A percentile compares a stretch with the other conserved stretches of the same genome.
Evolutionary conservation across 2,888 invertebrate species (phyloP).

Genomic region (Lordiphosa andalusiaca): DNA sequence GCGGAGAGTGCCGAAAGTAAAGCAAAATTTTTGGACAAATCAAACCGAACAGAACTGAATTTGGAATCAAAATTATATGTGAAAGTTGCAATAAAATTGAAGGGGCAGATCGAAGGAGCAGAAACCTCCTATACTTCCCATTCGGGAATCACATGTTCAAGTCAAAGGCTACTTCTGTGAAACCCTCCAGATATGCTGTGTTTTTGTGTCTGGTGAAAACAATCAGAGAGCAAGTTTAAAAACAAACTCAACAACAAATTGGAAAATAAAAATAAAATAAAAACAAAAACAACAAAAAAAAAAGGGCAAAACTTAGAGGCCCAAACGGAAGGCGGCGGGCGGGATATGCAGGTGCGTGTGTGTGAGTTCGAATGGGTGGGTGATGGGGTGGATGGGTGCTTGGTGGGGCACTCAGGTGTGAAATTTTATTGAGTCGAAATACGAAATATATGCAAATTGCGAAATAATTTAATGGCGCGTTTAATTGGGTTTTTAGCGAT

Average conservation of each 20-base stretch:
- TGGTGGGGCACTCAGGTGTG: conserved; percentile 59
- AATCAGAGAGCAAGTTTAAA: conserved; percentile 24
- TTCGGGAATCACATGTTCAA: too few species aligned
- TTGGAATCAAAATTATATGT: too few species aligned
- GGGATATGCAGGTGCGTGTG: conserved; percentile 4
- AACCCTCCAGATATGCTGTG: background rate
- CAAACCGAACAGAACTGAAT: too few species aligned
- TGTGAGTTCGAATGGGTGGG: conserved; percentile 25
- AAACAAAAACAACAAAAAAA: too few species aligned
- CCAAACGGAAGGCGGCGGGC: conserved; percentile 1
- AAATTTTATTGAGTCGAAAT: conserved; percentile 73
- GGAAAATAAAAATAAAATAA: conserved; percentile 30
- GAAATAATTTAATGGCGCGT: conserved; percentile 73
- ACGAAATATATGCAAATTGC: conserved; percentile 74
- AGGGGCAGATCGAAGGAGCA: too few species aligned
- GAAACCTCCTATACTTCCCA: too few species aligned
- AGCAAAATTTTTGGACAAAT: too few species aligned
- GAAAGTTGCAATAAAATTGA: too few species aligned
- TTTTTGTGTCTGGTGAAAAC: conserved; percentile 2
- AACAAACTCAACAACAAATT: conserved; percentile 43
- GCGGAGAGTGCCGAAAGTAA: too few species aligned
- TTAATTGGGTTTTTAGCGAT: conserved; percentile 72
- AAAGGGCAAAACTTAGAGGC: conserved; percentile 3
- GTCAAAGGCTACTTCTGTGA: background rate
- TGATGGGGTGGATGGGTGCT: conserved; percentile 27